Evolutionary conservation across 2,113 vertebrate genomes (phyloP), one percentile per base, ranked within the genome.

Genomic region (Brachyhypopomus occidentalis): DNA sequence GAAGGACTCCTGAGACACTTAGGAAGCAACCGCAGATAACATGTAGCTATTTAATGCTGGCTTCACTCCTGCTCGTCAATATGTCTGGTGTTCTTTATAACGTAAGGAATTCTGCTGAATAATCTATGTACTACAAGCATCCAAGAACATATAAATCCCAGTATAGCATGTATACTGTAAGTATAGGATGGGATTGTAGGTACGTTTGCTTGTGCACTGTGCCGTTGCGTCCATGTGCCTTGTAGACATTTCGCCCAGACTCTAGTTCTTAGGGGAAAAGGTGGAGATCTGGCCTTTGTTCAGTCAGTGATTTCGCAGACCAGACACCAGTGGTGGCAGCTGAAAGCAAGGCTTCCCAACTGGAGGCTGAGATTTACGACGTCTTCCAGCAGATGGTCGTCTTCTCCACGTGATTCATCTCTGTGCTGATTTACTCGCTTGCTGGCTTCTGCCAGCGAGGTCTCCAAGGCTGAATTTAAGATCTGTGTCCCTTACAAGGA

Each of bases 401-500:
- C 88, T 86, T 88, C 86, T 83, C 84, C 84, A 86, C 85, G 87
- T 84, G 87, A 90, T 92, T 92, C 90, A 86, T 86, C 90, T 92
- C 80, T 52, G 17, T 83, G 89, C 86, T 87, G 87, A 90, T 90
- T 84, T 88, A 82, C 83, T 77, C 84, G 89, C 90, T 88, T 88
- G 86, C 81, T 76, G 90, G 90, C 85, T 86, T 81, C 83, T 87
- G 86, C 85, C 90, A 84, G 78, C 75, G 82, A 82, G 86, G 86
- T 87, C 89, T 89, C 84, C 74, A 86, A 88, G 88, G 87, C 88
- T 90, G 88, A 92, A 90, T 94, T 92, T 90, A 91, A 89, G 90
- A 91, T 85, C 89, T 87, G 89, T 93, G 93, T 91, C 94, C 92
- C 90, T 89, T 90, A 91, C 87, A 94, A 92, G 14, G 74, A 87